Evolutionary conservation across 2,888 invertebrate species (phyloP), one percentile per base, ranked within the genome.

Genomic region (Fabriciana adippe): DNA sequence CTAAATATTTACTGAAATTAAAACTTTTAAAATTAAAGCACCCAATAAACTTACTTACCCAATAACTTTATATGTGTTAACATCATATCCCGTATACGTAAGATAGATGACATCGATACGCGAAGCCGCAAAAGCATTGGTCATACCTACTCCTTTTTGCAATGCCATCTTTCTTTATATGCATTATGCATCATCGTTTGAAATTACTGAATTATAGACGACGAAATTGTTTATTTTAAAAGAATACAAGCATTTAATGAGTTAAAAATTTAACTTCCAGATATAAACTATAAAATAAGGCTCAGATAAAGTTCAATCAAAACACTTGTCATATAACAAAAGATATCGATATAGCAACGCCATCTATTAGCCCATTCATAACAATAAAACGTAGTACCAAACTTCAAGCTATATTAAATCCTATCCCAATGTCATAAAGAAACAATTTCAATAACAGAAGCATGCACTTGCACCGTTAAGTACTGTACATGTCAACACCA

Each of bases 391-490:
- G 62, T 56, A 54, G 35, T 35, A 69, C 72, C 62, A 59, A 47
- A 63, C 66, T 70, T 73, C 75, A 67, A 74, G 72, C 77, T 70
- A 75, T 78, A 87, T 83, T 80, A 81, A 75, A 77, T 86, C 84
- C 82, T 89, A 89, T 77, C 14, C 68, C 13, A 69, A 73, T 69
- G 53, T 62, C 69, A 79, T 85, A 90, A 81, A 84, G 89, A 79
- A 83, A 81, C 84, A 86, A 90, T 90, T 87, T 86, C 80, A 74
- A 75, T 79, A 80, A 87, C 85, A 80, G 73, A 74, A 75, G 78
- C 79, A 78, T 86, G 86, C 87, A 87, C 86, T 87, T 88, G 85
- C 86, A 86, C 75, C 84, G 83, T 86, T 87, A 82, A 78, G 78
- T 74, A 80, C 75, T 78, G 78, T 76, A 76, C 74, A 77, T 76